phyloP scores from a whole-genome alignment of 2,113 vertebrate genomes.

The Malurus elegans region DNA sequence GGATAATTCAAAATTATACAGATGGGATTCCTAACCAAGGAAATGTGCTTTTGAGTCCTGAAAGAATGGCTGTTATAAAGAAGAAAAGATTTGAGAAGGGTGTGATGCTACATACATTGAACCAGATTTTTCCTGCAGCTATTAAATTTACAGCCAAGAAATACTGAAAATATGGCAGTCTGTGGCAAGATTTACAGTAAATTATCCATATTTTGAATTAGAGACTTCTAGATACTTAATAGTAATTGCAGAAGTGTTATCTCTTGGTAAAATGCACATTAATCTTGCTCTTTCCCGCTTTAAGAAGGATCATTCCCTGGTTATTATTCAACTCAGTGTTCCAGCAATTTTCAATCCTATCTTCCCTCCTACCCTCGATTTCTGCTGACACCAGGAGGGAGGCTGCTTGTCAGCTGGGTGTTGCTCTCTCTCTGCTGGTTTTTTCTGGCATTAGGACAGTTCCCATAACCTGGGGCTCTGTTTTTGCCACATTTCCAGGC shows the following conservation, averaged over 20 bases:
- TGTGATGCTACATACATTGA: not conserved
- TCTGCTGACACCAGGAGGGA: not conserved
- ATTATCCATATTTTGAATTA: constrained; percentile 39
- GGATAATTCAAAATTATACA: constrained; percentile 16
- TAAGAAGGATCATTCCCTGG: not conserved
- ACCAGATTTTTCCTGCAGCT: not conserved
- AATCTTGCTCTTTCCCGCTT: constrained; percentile 14
- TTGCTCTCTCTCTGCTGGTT: not conserved
- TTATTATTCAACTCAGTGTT: not conserved
- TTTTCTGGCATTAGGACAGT: not conserved
- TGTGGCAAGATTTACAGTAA: constrained; percentile 2
- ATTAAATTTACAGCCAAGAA: not conserved
- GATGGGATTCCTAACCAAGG: not conserved
- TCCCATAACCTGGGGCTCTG: not conserved
- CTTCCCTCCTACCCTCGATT: not conserved
- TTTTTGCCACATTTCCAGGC: not conserved
- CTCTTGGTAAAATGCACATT: constrained; percentile 10
- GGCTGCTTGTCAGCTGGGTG: not conserved
- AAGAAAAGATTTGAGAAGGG: not conserved
- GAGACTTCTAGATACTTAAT: constrained; percentile 13
- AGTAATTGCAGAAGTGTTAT: not conserved
- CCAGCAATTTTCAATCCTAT: not conserved
- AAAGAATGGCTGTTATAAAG: constrained; percentile 5
- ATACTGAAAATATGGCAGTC: not conserved
- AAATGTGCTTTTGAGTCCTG: not conserved